A percentile compares a stretch with the other conserved stretches of the same genome.
phyloP scores from a whole-genome alignment of 2,888 invertebrate genomes.

The Drosophila borealis region DNA sequence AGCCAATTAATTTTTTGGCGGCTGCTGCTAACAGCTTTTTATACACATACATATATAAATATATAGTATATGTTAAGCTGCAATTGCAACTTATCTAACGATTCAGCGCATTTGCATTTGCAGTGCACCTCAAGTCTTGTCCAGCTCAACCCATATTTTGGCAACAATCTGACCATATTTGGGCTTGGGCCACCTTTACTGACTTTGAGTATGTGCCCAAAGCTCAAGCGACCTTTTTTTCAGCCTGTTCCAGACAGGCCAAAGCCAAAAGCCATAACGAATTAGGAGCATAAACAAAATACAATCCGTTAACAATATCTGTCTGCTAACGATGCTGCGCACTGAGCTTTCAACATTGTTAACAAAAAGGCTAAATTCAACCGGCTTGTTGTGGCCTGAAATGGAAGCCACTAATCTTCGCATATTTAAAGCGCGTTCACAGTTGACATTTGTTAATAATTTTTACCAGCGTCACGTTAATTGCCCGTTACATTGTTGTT shows the following conservation, averaged over 20 bases:
- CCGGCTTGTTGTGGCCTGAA: constrained; percentile 26
- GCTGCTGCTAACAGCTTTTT: constrained; percentile 19
- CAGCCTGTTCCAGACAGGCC: constrained; percentile 9
- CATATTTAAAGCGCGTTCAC: constrained; percentile 42
- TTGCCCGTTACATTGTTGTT: constrained; percentile 35
- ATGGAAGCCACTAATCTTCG: constrained; percentile 29
- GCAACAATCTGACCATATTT: constrained; percentile 27
- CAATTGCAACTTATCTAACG: constrained; percentile 52
- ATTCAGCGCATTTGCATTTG: constrained; percentile 32
- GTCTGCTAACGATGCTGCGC: constrained; percentile 28
- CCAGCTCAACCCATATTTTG: constrained; percentile 10
- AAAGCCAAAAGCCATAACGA: constrained; percentile 11
- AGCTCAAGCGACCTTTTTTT: constrained; percentile 29
- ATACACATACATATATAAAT: constrained; percentile 6
- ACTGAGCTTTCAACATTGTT: constrained; percentile 21
- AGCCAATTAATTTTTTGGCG: constrained; percentile 66
- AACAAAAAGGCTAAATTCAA: constrained; percentile 14
- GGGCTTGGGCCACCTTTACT: constrained; percentile 2
- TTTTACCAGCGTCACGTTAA: constrained; percentile 44
- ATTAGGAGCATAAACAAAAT: constrained; percentile 9
- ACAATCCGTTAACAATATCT: constrained; percentile 28
- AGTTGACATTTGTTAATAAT: constrained; percentile 69
- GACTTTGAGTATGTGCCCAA: constrained; percentile 22
- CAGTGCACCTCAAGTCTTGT: constrained; percentile 29
- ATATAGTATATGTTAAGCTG: background rate